Evolutionary conservation across 2,888 invertebrate species (phyloP), one percentile per base, ranked within the genome.

Genomic region (Corythucha ciliata): DNA sequence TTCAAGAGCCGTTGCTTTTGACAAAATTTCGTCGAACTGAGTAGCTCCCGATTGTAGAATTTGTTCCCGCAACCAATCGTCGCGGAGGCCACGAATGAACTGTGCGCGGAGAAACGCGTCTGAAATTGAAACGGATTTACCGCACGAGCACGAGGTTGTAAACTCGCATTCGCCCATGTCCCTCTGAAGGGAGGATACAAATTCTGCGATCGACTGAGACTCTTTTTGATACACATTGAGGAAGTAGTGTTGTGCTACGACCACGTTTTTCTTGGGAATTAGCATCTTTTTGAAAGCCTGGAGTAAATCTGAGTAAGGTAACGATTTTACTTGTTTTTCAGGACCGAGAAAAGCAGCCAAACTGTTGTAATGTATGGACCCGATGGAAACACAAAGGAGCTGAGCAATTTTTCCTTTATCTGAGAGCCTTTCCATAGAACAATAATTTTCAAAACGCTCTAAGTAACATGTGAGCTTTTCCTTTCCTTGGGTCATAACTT

Each of bases 81-180:
- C 40, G 2, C 26, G 12, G 4, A 48, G 25, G 5, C 40, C 48
- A 2, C 48, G 2, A 8, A 48, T 48, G 25, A 48, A 48, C 26
- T 48, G 48, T n/a, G 48, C 48, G 4, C 41, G 16, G 16, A 48
- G 40, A 18, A 48, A 44, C 4, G 21, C 26, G 4, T 48, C 25
- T 4, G 37, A 4, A 20, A 24, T 26, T 3, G 48, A 24, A 10
- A 48, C n/a, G 3, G 22, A 12, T 7, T 14, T 36, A 8, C 20
- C 24, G 25, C 42, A 44, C 7, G 40, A 18, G 29, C 33, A 51
- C 22, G 14, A n/a, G 29, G 32, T 33, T 10, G 14, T 5, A 10
- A 50, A 50, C 16, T 45, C 50, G 22, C 50, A 50, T 3, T 45
- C 50, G 18, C 34, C 20, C 8, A 50, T 25, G n/a, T 45, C 32